Base-by-base conservation (phyloP, 2,888 invertebrate genomes). In the Platycheirus rosarum region DNA sequence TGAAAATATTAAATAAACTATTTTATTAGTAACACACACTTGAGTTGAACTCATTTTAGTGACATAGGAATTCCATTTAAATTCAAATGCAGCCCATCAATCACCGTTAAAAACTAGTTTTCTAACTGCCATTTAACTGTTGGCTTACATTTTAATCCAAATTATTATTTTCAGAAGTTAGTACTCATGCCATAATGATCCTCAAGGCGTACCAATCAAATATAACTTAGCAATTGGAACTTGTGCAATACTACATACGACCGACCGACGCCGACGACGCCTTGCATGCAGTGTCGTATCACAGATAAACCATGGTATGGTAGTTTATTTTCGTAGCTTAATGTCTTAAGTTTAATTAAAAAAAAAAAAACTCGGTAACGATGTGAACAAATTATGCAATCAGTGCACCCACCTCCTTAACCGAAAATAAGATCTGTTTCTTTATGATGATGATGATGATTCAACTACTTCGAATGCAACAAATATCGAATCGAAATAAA, bases 361-460 rank as follows among this genome's bases (percentile, higher is more conserved):
- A 55, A n/a, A n/a, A n/a, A n/a, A 32, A 57, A 48, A 46, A 20
- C 14, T 66, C 51, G 8, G 18, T 53, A 71, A 62, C 23, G 48
- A 42, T 32, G 42, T 37, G 23, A 46, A 44, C 44, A 44, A 74
- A 57, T 66, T 74, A 74, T 74, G 74, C 16, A 74, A 74, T 74
- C 48, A 35, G 48, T 51, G 49, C 57, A 74, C 66, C 48, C 74
- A 66, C 71, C 63, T 73, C 35, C 8, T 16, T 49, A 44, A 11
- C 23, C 16, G 14, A 48, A 73, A 20, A 16, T 29, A 29, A 73
- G 14, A 65, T 73, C 20, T 40, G 18, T 23, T 23, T 57, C 40
- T 40, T 20, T 23, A 29, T 14, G 23, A 11, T 35, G 37, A n/a
- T n/a, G n/a, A 40, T 40, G 48, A 57, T 74, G 55, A 49, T 66